These are phyloP conservation scores for Apodemia duryi DNA, from an alignment of 2,888 invertebrate genomes.

Conservation along the genomic window DNA sequence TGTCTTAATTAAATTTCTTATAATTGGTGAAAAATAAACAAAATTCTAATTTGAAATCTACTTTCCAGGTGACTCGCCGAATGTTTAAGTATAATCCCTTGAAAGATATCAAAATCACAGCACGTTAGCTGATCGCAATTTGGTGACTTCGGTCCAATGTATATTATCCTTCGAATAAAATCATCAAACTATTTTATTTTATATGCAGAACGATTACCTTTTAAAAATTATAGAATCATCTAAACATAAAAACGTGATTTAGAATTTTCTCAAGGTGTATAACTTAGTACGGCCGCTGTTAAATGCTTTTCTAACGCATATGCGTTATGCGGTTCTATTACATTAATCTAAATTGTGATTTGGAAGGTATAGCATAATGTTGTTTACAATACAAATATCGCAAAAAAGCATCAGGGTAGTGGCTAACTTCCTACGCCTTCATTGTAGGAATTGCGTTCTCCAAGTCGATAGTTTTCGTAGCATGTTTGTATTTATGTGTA, in stretches of 20 bases:
- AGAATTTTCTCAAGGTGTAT: background rate
- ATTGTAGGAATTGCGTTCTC: background rate
- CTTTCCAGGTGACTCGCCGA: slow-evolving; percentile 78
- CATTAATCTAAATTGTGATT: background rate
- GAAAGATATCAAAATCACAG: slow-evolving; percentile 67
- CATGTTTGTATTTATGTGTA: background rate
- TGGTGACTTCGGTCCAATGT: slow-evolving; percentile 51
- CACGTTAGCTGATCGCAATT: slow-evolving; percentile 59
- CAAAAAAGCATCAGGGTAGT: background rate
- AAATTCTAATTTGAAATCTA: slow-evolving; percentile 78
- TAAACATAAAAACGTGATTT: no score
- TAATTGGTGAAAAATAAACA: slow-evolving; percentile 72
- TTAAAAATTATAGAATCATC: no score
- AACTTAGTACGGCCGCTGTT: background rate
- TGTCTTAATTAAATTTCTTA: slow-evolving; percentile 51
- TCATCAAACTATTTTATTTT: slow-evolving; percentile 30
- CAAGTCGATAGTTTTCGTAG: background rate
- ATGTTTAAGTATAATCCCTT: slow-evolving; percentile 72
- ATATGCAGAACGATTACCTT: background rate
- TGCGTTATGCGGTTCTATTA: background rate
- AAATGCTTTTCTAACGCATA: background rate
- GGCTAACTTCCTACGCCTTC: background rate
- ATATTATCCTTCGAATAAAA: slow-evolving; percentile 40
- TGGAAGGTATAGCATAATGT: background rate
- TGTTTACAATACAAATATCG: background rate